phyloP scores from a whole-genome alignment of 2,888 invertebrate species.

The Zhuqinia jingwanae region DNA sequence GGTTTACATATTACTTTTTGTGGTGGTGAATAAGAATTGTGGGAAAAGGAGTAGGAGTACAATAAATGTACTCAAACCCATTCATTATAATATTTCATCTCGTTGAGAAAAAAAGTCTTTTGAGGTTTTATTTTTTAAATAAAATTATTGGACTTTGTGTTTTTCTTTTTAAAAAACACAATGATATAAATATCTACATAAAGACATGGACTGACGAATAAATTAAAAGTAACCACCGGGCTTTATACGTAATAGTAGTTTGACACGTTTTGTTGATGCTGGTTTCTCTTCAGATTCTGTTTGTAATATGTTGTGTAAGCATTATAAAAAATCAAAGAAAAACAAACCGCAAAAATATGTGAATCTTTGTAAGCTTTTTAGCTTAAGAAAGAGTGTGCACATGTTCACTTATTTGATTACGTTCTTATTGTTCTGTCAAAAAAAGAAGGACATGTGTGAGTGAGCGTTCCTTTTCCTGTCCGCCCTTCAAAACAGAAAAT shows the following conservation, averaged over 20 bases:
- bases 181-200: too few relatives aligned
- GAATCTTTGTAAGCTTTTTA: not conserved
- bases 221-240: too few relatives aligned
- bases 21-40: not conserved
- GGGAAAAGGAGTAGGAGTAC: not conserved
- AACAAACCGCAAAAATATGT: not conserved
- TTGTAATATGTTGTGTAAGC: not conserved
- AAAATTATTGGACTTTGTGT: too few relatives aligned
- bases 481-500: constrained; percentile 28
- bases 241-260: too few relatives aligned
- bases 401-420: not conserved
- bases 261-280: not conserved
- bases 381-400: not conserved
- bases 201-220: too few relatives aligned
- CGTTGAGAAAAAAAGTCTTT: too few relatives aligned
- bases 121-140: too few relatives aligned
- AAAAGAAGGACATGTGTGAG: not conserved
- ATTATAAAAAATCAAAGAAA: not conserved
- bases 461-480: not conserved
- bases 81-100: too few relatives aligned
- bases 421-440: constrained; percentile 17
- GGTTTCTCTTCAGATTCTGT: not conserved
- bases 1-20: too few relatives aligned
- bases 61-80: too few relatives aligned
- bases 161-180: too few relatives aligned